Evolutionary conservation across 2,797 vertebrate genomes (phyloP), one percentile per base, ranked within the genome.

Genomic region (Philypnodon macrostomus): DNA sequence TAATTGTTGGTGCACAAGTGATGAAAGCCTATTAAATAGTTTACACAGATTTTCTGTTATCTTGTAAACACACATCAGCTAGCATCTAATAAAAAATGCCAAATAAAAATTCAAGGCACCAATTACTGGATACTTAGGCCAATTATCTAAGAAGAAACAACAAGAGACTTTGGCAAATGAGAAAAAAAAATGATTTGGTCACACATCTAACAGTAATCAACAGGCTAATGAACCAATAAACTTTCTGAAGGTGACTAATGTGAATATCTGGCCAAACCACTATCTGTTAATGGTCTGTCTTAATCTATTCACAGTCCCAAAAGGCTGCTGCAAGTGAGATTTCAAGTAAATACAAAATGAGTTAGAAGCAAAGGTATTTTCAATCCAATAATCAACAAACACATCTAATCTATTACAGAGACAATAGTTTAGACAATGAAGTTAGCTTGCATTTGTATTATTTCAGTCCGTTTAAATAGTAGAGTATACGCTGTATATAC

Each of bases 181-280:
- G 45, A 71, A 51, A 35, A 66, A 71, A 77, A 23, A 74, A 73
- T 53, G 49, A 63, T 75, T 75, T 79, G 64, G 48, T 79, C 42
- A 70, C 65, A 82, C 51, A 74, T 73, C 47, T 53, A 72, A 70
- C 67, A 77, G 70, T 69, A 62, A 53, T 70, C 56, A 41, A 18
- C 53, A 65, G n/a, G n/a, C 68, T 84, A 80, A 81, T 80, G 77
- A 85, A 75, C 56, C 60, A 70, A 66, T 75, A 78, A 77, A 81
- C 38, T 19, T 54, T 66, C 40, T 2, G 0, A 36, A 77, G 50
- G 45, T 67, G 70, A 56, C 69, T 57, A 55, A 75, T 77, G 33
- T 70, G 31, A 53, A 53, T 15, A 67, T 34, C 27, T 29, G 59
- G 67, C 69, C 69, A 81, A 79, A 74, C 56, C 13, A 9, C 34